Evolutionary conservation across 2,888 invertebrate genomes (phyloP).

Genomic region (Biston betularia): DNA sequence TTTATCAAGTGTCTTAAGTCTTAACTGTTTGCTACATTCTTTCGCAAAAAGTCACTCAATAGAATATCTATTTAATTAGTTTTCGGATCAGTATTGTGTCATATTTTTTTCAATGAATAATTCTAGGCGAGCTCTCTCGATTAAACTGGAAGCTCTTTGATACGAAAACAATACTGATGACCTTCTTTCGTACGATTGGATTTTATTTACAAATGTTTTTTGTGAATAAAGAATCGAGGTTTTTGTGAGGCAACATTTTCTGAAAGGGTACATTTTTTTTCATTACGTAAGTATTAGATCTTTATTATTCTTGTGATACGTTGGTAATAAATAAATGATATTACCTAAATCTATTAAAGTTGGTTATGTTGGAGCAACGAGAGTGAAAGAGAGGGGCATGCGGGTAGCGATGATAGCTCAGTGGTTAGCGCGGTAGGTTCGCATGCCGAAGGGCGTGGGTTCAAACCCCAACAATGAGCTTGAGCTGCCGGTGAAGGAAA

Average conservation of each 20-base stretch:
- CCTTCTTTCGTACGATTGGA: conserved; percentile 14
- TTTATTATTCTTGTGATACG: too few species aligned
- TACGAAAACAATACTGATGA: conserved; percentile 19
- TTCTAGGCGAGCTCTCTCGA: background rate
- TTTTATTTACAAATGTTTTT: conserved; percentile 8
- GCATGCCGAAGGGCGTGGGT: too few species aligned
- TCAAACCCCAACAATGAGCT: too few species aligned
- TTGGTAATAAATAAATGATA: too few species aligned
- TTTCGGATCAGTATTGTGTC: conserved; percentile 3
- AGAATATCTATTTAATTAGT: conserved; percentile 5
- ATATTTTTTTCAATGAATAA: conserved; percentile 3
- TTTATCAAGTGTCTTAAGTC: too few species aligned
- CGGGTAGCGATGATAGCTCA: too few species aligned
- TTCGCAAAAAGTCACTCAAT: conserved; percentile 5
- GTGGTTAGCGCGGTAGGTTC: too few species aligned
- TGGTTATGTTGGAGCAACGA: too few species aligned
- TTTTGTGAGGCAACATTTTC: background rate
- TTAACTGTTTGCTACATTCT: background rate
- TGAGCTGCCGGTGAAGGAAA: too few species aligned
- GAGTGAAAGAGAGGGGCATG: too few species aligned
- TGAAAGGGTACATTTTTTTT: background rate
- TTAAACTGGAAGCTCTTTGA: conserved; percentile 17
- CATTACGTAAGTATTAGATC: background rate
- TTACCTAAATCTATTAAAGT: too few species aligned
- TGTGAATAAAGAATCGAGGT: background rate